Base-by-base conservation (phyloP, 2,113 vertebrate genomes). In the Brevimyrus niger region DNA sequence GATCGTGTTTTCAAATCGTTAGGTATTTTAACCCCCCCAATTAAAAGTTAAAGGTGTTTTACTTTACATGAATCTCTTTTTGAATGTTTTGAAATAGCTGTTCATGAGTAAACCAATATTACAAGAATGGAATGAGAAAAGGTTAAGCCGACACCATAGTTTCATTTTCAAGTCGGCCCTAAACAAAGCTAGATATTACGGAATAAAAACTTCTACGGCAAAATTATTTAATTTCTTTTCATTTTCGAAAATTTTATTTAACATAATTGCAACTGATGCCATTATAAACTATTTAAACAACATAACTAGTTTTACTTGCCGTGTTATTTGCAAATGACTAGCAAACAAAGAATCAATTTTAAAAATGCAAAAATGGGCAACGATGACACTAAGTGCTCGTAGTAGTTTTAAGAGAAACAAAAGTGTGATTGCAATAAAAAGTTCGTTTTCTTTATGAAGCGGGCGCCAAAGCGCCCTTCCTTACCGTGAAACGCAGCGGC, bases 251-350 rank as follows among this genome's bases (percentile, higher is more conserved):
- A 76, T 1, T 0, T 19, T 2, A 19, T 19, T 80, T 80, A 17
- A 35, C 5, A 80, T 42, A 80, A 80, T 11, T 80, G 35, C 73
- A 80, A 42, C 4, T 17, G 1, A 42, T 42, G 73, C 17, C 35
- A 80, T 80, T 80, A 80, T 80, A 42, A 80, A 80, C 35, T 80
- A 80, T 80, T 80, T 7, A 80, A 80, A 42, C 69, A 76, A 76
- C 15, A 65, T n/a, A 65, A n/a, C n/a, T 65, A 69, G 9, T 38
- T 13, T 17, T 76, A 17, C 31, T 35, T 35, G 65, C 65, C n/a
- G 3, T 76, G 15, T 38, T 76, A 42, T 38, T 80, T 80, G 31
- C 73, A 42, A 42, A 80, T 80, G 31, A 80, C 35, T 80, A 80
- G 1, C 35, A 80, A 80, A 42, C 73, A 80, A 17, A 80, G 42